Base-by-base conservation (phyloP, 2,113 vertebrate species). In the Ammodytes dubius region DNA sequence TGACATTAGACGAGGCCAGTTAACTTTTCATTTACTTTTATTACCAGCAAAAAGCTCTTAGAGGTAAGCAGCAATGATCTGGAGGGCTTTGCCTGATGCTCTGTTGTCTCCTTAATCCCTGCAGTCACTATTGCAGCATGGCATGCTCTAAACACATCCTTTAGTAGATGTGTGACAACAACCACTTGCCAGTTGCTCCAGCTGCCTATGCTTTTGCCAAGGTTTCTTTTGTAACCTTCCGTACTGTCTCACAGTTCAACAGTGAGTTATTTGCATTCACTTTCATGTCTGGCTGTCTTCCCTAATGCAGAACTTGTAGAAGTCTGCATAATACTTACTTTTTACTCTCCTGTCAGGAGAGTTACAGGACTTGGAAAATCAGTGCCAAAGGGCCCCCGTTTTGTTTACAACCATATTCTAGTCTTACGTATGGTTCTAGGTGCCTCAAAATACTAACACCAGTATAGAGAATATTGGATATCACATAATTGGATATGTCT, bases 171-270 rank as follows among this genome's bases (percentile, higher is more conserved):
- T 74, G 66, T 58, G 37, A 69, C 42, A 56, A 37, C 39, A 27
- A 63, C 27, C 27, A 70, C n/a, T 8, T 63, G 47, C 3, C 63
- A 27, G 15, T 70, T 56, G 53, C 53, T 74, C 13, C 45, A 65
- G 52, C 54, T 4, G 15, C 7, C 52, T 76, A 61, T 58, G n/a
- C 40, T 43, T 64, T 74, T 77, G 52, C 50, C 68, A 69, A n/a
- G 67, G 47, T 3, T 47, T 40, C 47, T 64, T 17, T 17, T 40
- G 17, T 45, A 73, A 70, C 54, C n/a, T 17, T 14, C 35, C 8
- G 27, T 27, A 27, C 27, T 27, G 10, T 49, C 14, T 75, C 45
- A 52, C 37, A 12, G 50, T 50, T 52, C 11, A 50, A 4, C 19
- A 46, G 10, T 67, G 5, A 27, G 40, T 70, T 81, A 64, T 52